phyloP scores from a whole-genome alignment of 2,113 vertebrate genomes.

The Aptenodytes forsteri region DNA sequence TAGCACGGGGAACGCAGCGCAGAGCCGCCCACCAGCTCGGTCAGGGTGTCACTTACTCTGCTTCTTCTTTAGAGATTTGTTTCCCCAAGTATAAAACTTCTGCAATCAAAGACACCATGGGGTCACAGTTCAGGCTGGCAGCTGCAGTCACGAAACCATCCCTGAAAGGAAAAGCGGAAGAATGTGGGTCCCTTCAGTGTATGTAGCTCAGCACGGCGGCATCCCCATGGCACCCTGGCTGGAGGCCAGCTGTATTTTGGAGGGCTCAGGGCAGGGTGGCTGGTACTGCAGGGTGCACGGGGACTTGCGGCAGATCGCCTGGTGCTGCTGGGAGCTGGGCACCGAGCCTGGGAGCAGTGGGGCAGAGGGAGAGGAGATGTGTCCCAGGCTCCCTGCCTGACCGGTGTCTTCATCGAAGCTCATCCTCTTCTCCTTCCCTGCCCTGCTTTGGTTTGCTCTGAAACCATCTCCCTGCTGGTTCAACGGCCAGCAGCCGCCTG shows the following conservation, averaged over 20 bases:
- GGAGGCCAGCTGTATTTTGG: background rate
- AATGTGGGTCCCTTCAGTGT: background rate
- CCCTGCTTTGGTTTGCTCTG: background rate
- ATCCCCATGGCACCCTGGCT: background rate
- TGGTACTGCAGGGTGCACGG: background rate
- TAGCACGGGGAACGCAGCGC: rapidly evolving
- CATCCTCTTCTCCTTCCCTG: background rate
- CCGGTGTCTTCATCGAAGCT: background rate
- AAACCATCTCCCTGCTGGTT: background rate
- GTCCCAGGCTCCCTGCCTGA: slow-evolving; percentile 3
- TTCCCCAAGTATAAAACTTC: slow-evolving; percentile 79
- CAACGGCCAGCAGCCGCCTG: background rate
- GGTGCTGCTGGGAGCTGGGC: background rate
- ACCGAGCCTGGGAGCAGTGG: background rate
- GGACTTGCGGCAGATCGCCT: background rate
- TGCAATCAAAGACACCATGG: slow-evolving; percentile 78
- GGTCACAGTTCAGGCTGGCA: slow-evolving; percentile 86
- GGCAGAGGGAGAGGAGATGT: background rate
- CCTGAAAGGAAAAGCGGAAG: slow-evolving; percentile 59
- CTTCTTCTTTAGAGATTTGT: slow-evolving; percentile 80
- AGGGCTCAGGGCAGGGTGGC: background rate
- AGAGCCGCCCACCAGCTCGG: background rate
- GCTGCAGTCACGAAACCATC: slow-evolving; percentile 81
- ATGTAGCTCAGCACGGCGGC: background rate
- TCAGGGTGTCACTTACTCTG: slow-evolving; percentile 76